phyloP scores from a whole-genome alignment of 2,888 invertebrate genomes.

The Allygus modestus region DNA sequence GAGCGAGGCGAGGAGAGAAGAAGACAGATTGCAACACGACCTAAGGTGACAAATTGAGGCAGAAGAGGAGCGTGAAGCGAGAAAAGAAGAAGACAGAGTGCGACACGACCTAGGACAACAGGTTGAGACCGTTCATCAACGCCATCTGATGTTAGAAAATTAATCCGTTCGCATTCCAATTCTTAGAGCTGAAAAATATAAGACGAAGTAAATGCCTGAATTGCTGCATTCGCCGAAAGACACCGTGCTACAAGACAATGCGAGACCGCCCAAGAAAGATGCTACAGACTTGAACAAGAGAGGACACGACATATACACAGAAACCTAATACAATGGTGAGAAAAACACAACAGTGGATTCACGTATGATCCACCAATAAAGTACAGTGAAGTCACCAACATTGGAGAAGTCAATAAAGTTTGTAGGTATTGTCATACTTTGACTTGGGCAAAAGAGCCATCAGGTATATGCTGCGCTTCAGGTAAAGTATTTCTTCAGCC shows the following conservation, averaged over 20 bases:
- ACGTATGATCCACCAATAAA: not conserved
- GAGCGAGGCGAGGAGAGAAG: not conserved
- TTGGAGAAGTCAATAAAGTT: not conserved
- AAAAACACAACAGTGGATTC: not conserved
- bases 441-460: conserved; percentile 11
- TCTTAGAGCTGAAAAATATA: not conserved
- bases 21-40: not conserved
- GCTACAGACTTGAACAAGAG: not conserved
- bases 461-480: conserved; percentile 17
- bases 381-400: not conserved
- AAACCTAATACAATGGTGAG: not conserved
- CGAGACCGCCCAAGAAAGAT: not conserved
- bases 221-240: not conserved
- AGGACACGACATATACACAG: not conserved
- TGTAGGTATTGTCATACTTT: not conserved
- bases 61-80: not conserved
- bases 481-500: not conserved
- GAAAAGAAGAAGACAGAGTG: not conserved
- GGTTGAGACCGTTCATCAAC: not conserved
- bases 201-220: not conserved
- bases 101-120: not conserved
- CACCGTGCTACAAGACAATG: not conserved
- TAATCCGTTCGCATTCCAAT: not conserved
- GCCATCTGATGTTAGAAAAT: not conserved
- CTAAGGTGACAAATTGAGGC: not conserved